phyloP scores from a whole-genome alignment of 2,888 invertebrate genomes.

The Mythimna albipuncta region DNA sequence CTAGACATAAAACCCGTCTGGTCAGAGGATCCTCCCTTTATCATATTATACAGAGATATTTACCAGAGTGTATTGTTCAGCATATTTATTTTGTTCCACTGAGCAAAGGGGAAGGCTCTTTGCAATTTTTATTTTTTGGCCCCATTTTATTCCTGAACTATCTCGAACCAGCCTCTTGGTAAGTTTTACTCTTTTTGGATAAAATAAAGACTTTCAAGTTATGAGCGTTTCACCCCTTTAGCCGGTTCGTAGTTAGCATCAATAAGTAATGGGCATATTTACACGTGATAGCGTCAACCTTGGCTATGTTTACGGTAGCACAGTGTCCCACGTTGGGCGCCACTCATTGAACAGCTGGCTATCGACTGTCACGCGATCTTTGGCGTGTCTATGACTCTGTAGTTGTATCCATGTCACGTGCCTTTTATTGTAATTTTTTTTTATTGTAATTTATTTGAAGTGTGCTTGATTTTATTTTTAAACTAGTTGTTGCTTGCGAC shows the following conservation, averaged over 20 bases:
- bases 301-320: conserved; percentile 35
- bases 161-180: too few relatives aligned
- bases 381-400: conserved; percentile 13
- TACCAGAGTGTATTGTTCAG: too few relatives aligned
- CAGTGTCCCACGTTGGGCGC: conserved; percentile 54
- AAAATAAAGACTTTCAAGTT: not conserved
- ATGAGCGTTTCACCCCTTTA: not conserved
- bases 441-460: not conserved
- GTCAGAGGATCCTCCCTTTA: too few relatives aligned
- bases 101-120: too few relatives aligned
- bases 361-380: conserved; percentile 52
- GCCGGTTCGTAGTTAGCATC: conserved; percentile 5
- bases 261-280: conserved; percentile 27
- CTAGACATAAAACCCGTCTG: too few relatives aligned
- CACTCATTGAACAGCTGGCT: conserved; percentile 47
- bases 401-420: conserved; percentile 15
- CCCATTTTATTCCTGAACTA: too few relatives aligned
- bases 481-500: too few relatives aligned
- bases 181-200: not conserved
- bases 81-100: too few relatives aligned
- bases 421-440: conserved; percentile 29
- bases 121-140: too few relatives aligned
- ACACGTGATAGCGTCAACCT: conserved; percentile 29
- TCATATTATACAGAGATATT: too few relatives aligned
- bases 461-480: not conserved